Base-by-base conservation (phyloP, 2,113 vertebrate genomes). In the Lasiurus borealis region DNA sequence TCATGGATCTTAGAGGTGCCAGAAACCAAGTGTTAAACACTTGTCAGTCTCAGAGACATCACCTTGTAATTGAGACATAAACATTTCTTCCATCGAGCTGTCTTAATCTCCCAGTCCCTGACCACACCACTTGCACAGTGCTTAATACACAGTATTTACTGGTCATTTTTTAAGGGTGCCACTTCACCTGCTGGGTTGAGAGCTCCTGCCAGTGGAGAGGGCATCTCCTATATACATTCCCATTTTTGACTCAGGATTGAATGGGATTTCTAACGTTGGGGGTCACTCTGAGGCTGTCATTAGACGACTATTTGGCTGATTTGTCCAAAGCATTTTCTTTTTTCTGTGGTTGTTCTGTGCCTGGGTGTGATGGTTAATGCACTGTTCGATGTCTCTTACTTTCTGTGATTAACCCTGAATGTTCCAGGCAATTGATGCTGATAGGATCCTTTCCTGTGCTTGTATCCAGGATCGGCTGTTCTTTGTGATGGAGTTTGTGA, bases 401-500 rank as follows among this genome's bases (percentile, higher is more conserved):
- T 52, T 25, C 40, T 86, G 0, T 85, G 25, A 82, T 48, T 69
- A 54, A 50, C 64, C n/a, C 19, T 13, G 9, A 18, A 1, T 7
- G 6, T 54, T 85, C 62, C 54, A 44, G 50, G 52, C 27, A 3
- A 11, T 14, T 15, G 5, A 23, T 31, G 23, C 19, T 14, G 19
- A 15, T 2, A 62, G 85, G 76, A 94, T 36, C 31, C 44, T 96
- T 31, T 92, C 89, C 89, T 98, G 15, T 98, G 95, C 97, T 97
- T 97, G 64, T 69, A 0, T 68, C 46, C 97, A 99, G 99, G 99
- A 99, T 90, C 99, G 99, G 29, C 98, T 99, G 90, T 99, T 99
- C 98, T 99, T 99, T 19, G 99, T 99, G 97, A 99, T 99, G 99
- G 99, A 99, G 98, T 99, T 99, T 93, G 99, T 99, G 85, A 99